Base-by-base conservation (phyloP, 1,140 invertebrate genomes). In the Nomia melanderi region DNA sequence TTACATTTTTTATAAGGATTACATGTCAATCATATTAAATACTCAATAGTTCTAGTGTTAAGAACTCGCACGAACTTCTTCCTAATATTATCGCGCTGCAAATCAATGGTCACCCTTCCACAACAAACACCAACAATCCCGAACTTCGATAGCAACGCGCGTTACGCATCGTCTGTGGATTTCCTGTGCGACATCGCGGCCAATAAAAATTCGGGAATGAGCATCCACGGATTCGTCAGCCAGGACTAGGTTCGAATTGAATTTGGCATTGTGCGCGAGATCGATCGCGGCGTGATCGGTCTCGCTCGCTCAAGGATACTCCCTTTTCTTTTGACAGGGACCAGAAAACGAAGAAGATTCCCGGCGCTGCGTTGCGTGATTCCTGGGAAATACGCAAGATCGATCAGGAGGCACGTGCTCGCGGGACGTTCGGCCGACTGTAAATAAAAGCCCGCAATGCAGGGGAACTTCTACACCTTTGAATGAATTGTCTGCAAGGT, bases 361-460 rank as follows among this genome's bases (percentile, higher is more conserved):
- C 2, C 6, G 6, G 36, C 1, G 14, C 53, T 47, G 53, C 63
- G 72, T 67, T 75, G 47, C 72, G 14, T 39, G 63, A 56, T 57
- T 41, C 36, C 53, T 67, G 27, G 53, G 56, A 75, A 75, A 75
- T 65, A 62, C 17, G 33, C 64, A 67, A 41, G 56, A 77, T 77
- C 74, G 65, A 77, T 77, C 66, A 27, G 31, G 44, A 39, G 64
- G 57, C 66, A 77, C 41, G 64, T 69, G 54, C 70, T 31, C 44
- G 54, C 73, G 64, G 25, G 33, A 66, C 65, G 73, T 76, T 76
- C 41, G 64, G 54, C 73, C 64, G 65, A 60, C 66, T 77, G 65
- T 70, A 77, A 77, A 66, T 77, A 77, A 77, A 77, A 77, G 74
- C 65, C 74, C 74, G 74, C 74, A 77, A 59, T 77, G 74, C 74